Conservation (phyloP, 2,113 vertebrate genomes). For the Leuciscus idus region DNA sequence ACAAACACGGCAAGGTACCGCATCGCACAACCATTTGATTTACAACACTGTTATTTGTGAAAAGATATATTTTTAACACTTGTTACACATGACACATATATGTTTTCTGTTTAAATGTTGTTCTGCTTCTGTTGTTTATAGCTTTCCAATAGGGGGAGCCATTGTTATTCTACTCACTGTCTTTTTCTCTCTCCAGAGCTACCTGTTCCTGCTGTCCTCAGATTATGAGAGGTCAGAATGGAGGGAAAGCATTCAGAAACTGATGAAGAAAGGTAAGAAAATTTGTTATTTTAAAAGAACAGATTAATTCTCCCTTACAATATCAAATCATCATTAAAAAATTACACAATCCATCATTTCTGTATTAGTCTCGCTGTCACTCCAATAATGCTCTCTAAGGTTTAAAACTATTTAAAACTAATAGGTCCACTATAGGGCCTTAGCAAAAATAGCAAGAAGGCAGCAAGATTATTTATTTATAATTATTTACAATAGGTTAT, state of each 20-base stretch:
- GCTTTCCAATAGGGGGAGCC: slow-evolving; percentile 69
- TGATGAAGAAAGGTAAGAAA: slow-evolving; percentile 89
- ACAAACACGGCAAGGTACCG: slow-evolving; percentile 93
- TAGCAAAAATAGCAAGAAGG: background rate
- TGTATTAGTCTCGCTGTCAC: background rate
- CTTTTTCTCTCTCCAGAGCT: slow-evolving; percentile 79
- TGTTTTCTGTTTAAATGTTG: background rate
- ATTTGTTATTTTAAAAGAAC: background rate
- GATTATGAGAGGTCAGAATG: slow-evolving; percentile 97
- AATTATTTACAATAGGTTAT: background rate
- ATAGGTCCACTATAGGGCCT: background rate
- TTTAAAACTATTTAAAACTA: too few species aligned
- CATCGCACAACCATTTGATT: background rate
- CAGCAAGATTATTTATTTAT: background rate
- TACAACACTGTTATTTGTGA: background rate
- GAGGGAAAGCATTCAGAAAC: slow-evolving; percentile 94
- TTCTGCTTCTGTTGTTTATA: background rate
- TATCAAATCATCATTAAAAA: background rate
- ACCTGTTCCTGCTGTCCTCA: slow-evolving; percentile 90
- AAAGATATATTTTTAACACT: background rate
- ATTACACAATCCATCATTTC: background rate
- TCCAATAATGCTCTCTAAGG: background rate
- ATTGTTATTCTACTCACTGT: slow-evolving; percentile 11
- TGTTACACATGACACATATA: background rate
- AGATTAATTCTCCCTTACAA: background rate